phyloP scores from a whole-genome alignment of 2,888 invertebrate genomes.

The Ennomos erosarius region DNA sequence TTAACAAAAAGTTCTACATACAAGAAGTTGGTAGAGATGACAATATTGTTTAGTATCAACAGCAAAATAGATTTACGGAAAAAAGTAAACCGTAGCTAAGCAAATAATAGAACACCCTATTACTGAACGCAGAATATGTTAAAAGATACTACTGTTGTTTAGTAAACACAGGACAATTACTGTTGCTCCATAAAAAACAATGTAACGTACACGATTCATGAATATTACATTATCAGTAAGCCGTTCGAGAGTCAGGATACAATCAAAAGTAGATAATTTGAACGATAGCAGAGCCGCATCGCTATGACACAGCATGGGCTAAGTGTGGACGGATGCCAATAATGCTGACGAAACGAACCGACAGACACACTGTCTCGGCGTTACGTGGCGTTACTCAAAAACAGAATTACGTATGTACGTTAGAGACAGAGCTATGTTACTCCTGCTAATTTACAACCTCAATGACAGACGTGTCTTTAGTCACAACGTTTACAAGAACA shows the following conservation, averaged over 20 bases:
- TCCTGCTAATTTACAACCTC: constrained; percentile 22
- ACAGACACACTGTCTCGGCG: constrained; percentile 59
- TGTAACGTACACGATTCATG: constrained; percentile 2
- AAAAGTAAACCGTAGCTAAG: too few relatives aligned
- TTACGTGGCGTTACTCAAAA: constrained; percentile 40
- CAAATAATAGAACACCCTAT: too few relatives aligned
- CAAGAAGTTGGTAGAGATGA: too few relatives aligned
- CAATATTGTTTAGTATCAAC: too few relatives aligned
- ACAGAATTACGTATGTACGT: constrained; percentile 11
- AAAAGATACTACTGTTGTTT: too few relatives aligned
- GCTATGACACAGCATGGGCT: constrained; percentile 39
- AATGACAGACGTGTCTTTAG: constrained; percentile 20
- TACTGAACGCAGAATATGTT: too few relatives aligned
- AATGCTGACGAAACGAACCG: constrained; percentile 44
- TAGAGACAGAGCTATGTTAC: constrained; percentile 17
- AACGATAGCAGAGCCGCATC: constrained; percentile 13
- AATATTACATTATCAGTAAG: constrained; percentile 7
- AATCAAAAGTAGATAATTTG: constrained; percentile 23
- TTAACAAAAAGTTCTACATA: constrained; percentile 12
- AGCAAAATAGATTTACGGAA: too few relatives aligned
- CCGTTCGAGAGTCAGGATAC: constrained; percentile 11
- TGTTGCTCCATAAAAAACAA: not conserved
- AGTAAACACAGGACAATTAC: not conserved
- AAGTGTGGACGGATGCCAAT: constrained; percentile 61
- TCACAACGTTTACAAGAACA: not conserved